Evolutionary conservation across 2,888 invertebrate genomes (phyloP), one percentile per base, ranked within the genome.

Genomic region (Mellilla xanthometata): DNA sequence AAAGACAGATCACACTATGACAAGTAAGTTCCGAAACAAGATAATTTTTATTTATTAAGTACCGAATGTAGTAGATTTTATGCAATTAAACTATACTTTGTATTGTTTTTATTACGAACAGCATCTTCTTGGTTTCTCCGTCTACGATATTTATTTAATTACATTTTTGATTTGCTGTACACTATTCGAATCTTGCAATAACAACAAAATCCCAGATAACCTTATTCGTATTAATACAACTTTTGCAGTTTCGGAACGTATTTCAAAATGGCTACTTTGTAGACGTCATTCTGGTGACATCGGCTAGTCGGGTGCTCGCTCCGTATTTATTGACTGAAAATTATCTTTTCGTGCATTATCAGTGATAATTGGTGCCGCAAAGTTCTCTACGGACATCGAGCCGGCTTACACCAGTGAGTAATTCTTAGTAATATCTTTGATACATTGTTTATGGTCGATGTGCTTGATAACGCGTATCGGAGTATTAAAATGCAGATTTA

Each of bases 321-420:
- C 6, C 15, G 62, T 57, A 55, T 29, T 57, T 52, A 50, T 53
- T 56, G 59, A 56, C 53, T 56, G 53, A 51, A 64, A 55, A 54
- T 65, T 65, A 68, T 65, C 61, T 58, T 56, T 63, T 63, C 57
- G 60, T 62, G 57, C 52, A 60, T 55, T 68, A 69, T 66, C 67
- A 68, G 71, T 72, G 70, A 59, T 52, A 62, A 58, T 60, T 61
- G 60, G 68, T 68, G 66, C 49, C 55, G 49, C 48, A 45, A 49
- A 51, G 45, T 58, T 54, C 8, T 49, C 55, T 49, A 54, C 56
- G 58, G 54, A 58, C 54, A 49, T 56, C 59, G 52, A 52, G 54
- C 65, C 62, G 63, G 57, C 41, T 45, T 52, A 57, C 66, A 68
- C 51, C 64, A 51, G 79, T 80, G 50, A 77, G 79, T 77, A 63